Conservation (phyloP, 2,888 invertebrate species). For the Nasonia oneida region DNA sequence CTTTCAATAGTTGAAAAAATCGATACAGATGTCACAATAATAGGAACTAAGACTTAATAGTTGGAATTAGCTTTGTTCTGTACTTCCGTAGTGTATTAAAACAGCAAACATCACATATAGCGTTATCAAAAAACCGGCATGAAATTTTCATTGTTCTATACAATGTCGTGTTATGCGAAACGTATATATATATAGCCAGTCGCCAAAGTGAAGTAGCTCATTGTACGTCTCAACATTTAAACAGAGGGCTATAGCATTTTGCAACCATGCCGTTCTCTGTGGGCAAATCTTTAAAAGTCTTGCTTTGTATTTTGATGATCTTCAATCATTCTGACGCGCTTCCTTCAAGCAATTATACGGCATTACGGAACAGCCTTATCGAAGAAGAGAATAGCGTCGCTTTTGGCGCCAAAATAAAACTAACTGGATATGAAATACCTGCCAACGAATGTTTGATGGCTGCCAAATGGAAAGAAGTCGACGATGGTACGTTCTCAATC, state of each 20-base stretch:
- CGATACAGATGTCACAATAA: neutral
- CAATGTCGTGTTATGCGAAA: neutral
- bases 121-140: too few relatives aligned
- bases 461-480: slow-evolving; percentile 81
- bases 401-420: slow-evolving; percentile 80
- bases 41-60: neutral
- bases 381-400: slow-evolving; percentile 79
- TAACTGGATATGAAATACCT: slow-evolving; percentile 80
- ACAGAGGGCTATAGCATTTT: neutral
- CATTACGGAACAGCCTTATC: slow-evolving; percentile 79
- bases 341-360: slow-evolving; percentile 65
- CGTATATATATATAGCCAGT: neutral
- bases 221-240: neutral
- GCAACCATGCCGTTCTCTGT: neutral
- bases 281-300: neutral
- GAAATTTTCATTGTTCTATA: too few relatives aligned
- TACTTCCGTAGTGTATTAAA: too few relatives aligned
- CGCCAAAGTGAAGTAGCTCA: neutral
- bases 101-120: too few relatives aligned
- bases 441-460: slow-evolving; percentile 83
- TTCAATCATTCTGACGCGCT: neutral
- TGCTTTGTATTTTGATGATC: neutral
- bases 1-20: neutral
- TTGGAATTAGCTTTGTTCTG: too few relatives aligned
- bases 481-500: slow-evolving; percentile 78